Evolutionary conservation across 2,113 vertebrate genomes (phyloP), one percentile per base, ranked within the genome.

Genomic region (Rafetus swinhoei): DNA sequence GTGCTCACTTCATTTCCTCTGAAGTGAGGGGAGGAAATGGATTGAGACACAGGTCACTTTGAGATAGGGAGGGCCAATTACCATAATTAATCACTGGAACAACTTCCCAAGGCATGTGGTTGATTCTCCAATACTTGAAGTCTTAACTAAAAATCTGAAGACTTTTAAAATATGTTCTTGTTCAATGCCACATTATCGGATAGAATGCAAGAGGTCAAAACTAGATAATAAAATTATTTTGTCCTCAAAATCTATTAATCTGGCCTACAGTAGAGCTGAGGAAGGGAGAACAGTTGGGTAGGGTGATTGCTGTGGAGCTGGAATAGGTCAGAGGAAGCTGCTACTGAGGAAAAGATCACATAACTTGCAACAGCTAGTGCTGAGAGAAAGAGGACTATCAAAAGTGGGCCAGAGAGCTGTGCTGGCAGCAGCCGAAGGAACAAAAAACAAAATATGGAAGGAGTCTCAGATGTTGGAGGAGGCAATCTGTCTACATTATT

Each of bases 201-300:
- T 83, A 88, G 91, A 95, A 93, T 80, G 60, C 14, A 93, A 89
- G 95, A 12, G 10, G 79, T 35, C 29, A 10, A 9, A 69, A 39
- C 39, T 32, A 84, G 74, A 50, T 55, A 87, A 80, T 15, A 39
- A 57, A 4, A 82, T 50, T 57, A 55, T 74, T 85, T 0, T 74
- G 55, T 84, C 84, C n/a, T 69, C 1, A 0, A 95, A 91, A 93
- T 25, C 5, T 14, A 52, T 3, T 8, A 52, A 69, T 72, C 32
- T 72, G 69, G 8, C n/a, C 79, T 60, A 92, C 25, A 91, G 82
- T 29, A 90, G 60, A 80, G 85, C 76, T 76, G 84, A 57, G 89
- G 12, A 62, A 22, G 59, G 11, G 25, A 62, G 59, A 62, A 3
- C 59, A 29, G 59, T 6, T 29, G 59, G 27, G 59, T 24, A 29